phyloP scores from a whole-genome alignment of 2,888 invertebrate species.

The Aspidapion aeneum region DNA sequence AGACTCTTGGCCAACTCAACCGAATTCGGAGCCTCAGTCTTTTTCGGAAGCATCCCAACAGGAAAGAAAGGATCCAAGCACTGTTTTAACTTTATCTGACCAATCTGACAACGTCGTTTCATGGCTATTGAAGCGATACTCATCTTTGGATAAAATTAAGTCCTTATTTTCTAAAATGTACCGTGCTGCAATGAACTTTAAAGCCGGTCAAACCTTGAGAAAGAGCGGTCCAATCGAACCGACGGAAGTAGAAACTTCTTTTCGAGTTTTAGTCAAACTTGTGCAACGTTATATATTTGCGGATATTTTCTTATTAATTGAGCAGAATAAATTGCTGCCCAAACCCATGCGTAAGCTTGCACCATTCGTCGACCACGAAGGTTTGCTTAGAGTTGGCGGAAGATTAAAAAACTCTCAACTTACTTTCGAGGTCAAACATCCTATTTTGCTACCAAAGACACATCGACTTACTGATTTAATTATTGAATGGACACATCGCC shows the following conservation, averaged over 20 bases:
- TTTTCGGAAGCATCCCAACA: neutral
- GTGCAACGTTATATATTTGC: neutral
- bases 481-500: neutral
- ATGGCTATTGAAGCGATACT: neutral
- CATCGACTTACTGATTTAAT: neutral
- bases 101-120: neutral
- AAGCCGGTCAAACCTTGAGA: neutral
- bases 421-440: neutral
- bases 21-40: neutral
- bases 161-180: neutral
- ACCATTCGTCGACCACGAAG: neutral
- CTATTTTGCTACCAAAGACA: neutral
- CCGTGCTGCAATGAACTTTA: too few relatives aligned
- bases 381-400: neutral
- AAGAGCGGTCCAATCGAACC: neutral
- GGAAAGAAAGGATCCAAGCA: too few relatives aligned
- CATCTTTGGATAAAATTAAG: neutral
- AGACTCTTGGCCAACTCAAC: neutral
- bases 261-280: neutral
- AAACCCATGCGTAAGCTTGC: neutral
- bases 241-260: neutral
- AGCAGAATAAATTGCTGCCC: neutral
- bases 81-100: neutral
- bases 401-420: neutral
- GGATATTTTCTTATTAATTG: neutral